These are phyloP conservation scores for Bombus picipes DNA, from an alignment of 1,140 invertebrate genomes.

Conservation along the genomic window DNA sequence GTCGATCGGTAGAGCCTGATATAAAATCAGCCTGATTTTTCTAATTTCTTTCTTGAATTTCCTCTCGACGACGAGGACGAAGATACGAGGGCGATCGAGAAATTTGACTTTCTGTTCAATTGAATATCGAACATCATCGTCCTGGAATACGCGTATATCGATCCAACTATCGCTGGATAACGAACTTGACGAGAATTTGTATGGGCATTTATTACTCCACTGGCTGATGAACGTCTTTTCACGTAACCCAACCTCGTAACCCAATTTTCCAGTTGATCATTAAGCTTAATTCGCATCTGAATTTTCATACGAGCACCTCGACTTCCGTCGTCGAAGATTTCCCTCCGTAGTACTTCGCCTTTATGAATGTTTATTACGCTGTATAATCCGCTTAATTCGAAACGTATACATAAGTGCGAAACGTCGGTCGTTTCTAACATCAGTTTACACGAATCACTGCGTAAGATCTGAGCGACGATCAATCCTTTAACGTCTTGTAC, in stretches of 20 bases:
- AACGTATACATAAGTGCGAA: conserved; percentile 23
- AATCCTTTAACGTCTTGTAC: neutral
- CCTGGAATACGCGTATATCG: too few species aligned
- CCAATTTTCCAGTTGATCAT: neutral
- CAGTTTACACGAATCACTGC: neutral
- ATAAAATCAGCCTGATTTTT: too few species aligned
- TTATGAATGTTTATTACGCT: neutral
- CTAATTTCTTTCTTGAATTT: too few species aligned
- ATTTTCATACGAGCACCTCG: neutral
- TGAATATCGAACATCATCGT: too few species aligned
- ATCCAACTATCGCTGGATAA: neutral
- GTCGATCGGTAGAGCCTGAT: neutral
- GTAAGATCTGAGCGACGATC: neutral
- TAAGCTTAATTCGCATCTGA: neutral
- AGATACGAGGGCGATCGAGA: neutral
- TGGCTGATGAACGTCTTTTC: neutral
- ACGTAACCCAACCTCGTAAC: neutral
- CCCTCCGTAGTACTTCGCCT: too few species aligned
- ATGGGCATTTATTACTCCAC: neutral
- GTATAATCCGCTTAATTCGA: conserved; percentile 27
- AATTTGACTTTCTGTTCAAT: neutral
- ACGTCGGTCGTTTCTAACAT: neutral
- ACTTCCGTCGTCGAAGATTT: neutral
- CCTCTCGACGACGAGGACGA: too few species aligned
- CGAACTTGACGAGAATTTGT: neutral